Conservation (phyloP, 2,797 vertebrate species). For the Crocodylus rhombifer region DNA sequence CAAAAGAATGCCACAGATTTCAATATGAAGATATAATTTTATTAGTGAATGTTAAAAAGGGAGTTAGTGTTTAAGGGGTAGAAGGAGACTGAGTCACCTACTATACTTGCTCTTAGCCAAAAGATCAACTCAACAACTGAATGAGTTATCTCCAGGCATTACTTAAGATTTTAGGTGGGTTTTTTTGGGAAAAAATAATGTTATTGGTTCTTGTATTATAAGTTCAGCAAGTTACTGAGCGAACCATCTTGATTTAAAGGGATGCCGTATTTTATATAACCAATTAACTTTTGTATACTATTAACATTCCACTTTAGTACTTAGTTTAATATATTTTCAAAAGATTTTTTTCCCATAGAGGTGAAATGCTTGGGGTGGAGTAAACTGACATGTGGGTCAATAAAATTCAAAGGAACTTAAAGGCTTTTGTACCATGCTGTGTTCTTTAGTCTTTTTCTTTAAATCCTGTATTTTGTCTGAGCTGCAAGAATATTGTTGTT, state of each 20-base stretch:
- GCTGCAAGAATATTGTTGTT: constrained; percentile 20
- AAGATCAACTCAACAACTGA: too few relatives aligned
- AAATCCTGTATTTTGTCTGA: constrained; percentile 30
- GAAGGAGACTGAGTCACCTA: too few relatives aligned
- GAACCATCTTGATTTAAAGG: background rate
- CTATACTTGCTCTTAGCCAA: too few relatives aligned
- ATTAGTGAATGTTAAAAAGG: background rate
- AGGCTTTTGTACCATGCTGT: constrained; percentile 56
- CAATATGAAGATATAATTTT: background rate
- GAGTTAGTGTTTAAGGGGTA: too few relatives aligned
- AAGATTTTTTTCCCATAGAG: constrained; percentile 23
- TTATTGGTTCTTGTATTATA: background rate
- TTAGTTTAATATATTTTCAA: constrained; percentile 43
- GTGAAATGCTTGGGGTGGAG: constrained; percentile 63
- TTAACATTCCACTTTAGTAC: background rate
- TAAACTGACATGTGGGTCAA: constrained; percentile 59
- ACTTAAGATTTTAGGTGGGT: background rate
- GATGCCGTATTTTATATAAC: constrained; percentile 12
- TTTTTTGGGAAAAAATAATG: background rate
- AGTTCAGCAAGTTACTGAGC: background rate
- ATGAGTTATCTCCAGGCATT: background rate
- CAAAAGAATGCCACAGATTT: background rate
- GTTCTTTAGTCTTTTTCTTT: constrained; percentile 38
- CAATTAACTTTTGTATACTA: constrained; percentile 12
- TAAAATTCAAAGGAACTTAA: constrained; percentile 57